phyloP scores from a whole-genome alignment of 2,113 vertebrate genomes.

The Archocentrus centrarchus region DNA sequence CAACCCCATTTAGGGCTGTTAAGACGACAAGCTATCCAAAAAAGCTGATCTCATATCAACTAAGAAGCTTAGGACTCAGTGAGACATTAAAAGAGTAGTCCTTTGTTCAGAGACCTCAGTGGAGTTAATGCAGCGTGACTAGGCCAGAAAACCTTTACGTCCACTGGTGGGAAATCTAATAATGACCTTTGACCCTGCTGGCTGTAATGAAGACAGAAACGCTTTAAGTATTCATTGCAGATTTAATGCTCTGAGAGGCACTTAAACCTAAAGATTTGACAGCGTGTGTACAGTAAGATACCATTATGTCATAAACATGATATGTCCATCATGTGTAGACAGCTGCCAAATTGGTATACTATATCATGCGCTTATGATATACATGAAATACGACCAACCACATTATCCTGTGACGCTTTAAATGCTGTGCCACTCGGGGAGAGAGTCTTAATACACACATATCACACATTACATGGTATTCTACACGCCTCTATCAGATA shows the following conservation, averaged over 20 bases:
- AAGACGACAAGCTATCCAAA: conserved; percentile 53
- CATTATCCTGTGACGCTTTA: conserved; percentile 17
- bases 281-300: conserved; percentile 41
- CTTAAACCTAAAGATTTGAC: conserved; percentile 33
- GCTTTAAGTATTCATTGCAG: conserved; percentile 39
- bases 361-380: conserved; percentile 37
- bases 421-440: conserved; percentile 14
- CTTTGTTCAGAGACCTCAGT: conserved; percentile 59
- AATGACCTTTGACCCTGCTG: conserved; percentile 54
- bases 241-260: conserved; percentile 40
- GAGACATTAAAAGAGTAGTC: conserved; percentile 55
- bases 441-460: conserved; percentile 45
- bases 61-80: conserved; percentile 57
- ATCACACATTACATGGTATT: conserved; percentile 45
- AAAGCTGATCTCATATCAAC: conserved; percentile 70
- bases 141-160: conserved; percentile 53
- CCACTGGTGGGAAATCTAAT: conserved; percentile 51
- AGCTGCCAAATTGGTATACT: conserved; percentile 51
- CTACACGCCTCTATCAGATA: conserved; percentile 71
- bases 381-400: conserved; percentile 43
- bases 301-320: conserved; percentile 52
- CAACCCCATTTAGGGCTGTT: conserved; percentile 45
- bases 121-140: conserved; percentile 61
- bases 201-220: conserved; percentile 31
- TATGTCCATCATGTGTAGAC: conserved; percentile 42